Evolutionary conservation across 1,140 invertebrate genomes (phyloP), one percentile per base, ranked within the genome.

Genomic region (Zaprionus camerounensis): DNA sequence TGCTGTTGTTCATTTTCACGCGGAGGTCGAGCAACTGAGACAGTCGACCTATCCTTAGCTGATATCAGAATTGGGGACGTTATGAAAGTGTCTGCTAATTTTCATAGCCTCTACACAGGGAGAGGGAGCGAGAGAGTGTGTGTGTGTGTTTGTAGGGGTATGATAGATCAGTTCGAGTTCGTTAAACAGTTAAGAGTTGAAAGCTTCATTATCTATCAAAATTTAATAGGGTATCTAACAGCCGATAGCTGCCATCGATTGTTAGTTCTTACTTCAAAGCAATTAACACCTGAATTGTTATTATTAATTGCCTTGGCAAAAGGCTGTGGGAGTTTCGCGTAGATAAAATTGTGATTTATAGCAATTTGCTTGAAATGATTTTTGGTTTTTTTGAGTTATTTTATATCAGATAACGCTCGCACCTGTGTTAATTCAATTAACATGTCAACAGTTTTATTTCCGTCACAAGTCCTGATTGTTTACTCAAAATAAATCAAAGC

Each of bases 351-450:
- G 12, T 36, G 22, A 59, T 15, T 59, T 59, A 36, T 13, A 59
- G 20, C 5, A 36, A 36, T 11, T 46, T 24, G 22, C 5, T 22
- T 51, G 26, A 5, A 38, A 59, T 12, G 17, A 9, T 17, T 49
- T 28, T 66, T 13, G 2, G 5, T 26, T 26, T 26, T 26, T 26
- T 5, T 26, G 22, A 11, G 3, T 17, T n/a, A 20, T 22, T 46
- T 56, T 28, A 31, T 34, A 36, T 36, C 11, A 64, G 62, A 22
- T 34, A 64, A 13, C 3, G 22, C 20, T 51, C 20, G 9, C 46
- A 12, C 5, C 9, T 17, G 49, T 66, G 63, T 56, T 66, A 66
- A 66, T 66, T 66, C 2, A 56, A 66, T 66, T 66, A 66, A 41
- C 62, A 17, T 17, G 17, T 6, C 41, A 7, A 17, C 41, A 17